Percentiles rank a stretch among this genome's conserved stretches.
Evolutionary conservation across 2,888 invertebrate genomes (phyloP).

Genomic region (Gnatocerus cornutus): DNA sequence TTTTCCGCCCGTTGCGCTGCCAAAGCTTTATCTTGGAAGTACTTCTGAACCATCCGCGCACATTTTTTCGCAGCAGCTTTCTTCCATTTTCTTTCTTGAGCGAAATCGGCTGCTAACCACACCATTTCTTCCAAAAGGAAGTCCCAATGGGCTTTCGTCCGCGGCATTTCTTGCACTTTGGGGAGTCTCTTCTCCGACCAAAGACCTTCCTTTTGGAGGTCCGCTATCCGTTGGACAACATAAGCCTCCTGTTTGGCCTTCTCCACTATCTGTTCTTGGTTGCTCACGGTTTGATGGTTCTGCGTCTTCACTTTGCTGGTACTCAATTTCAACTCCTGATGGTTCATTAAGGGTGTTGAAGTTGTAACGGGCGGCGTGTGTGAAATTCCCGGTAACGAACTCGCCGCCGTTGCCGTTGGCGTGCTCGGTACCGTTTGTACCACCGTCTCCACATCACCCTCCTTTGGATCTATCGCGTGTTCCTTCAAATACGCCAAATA

Average conservation of each 20-base stretch:
- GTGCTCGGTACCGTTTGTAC: constrained; percentile 67
- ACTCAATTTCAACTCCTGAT: constrained; percentile 23
- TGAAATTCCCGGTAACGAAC: constrained; percentile 68
- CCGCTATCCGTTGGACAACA: constrained; percentile 93
- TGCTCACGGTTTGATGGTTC: constrained; percentile 60
- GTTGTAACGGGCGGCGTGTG: constrained; percentile 52
- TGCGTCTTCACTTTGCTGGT: constrained; percentile 47
- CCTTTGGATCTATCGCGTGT: constrained; percentile 67
- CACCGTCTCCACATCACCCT: constrained; percentile 69
- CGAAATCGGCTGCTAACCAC: constrained; percentile 98
- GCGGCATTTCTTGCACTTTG: constrained; percentile 91
- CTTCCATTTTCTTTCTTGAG: constrained; percentile 98
- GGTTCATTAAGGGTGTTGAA: constrained; percentile 49
- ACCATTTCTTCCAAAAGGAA: constrained; percentile 98
- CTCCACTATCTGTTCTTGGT: constrained; percentile 86
- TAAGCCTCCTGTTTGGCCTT: constrained; percentile 94
- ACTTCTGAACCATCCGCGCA: constrained; percentile 91
- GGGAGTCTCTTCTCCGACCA: constrained; percentile 96
- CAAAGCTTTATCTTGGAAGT: constrained; percentile 92
- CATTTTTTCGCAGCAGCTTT: constrained; percentile 96
- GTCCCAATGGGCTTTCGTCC: constrained; percentile 98
- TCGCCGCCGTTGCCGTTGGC: constrained; percentile 66
- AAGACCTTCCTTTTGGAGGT: constrained; percentile 93
- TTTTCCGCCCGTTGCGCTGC: constrained; percentile 93
- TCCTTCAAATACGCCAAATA: constrained; percentile 84